Conservation (phyloP, 2,888 invertebrate genomes). For the Tineola bisselliella region DNA sequence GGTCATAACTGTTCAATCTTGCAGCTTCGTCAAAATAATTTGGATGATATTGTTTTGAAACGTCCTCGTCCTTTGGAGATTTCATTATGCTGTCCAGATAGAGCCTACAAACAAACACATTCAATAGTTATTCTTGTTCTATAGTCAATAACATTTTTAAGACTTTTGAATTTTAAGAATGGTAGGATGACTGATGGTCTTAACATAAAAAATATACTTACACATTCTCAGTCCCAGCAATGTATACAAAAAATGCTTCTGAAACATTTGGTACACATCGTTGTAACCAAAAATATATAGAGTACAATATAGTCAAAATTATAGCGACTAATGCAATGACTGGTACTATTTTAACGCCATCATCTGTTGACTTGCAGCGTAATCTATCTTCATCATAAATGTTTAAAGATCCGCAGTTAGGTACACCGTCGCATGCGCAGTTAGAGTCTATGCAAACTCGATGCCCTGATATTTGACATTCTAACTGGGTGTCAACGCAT, state of each 20-base stretch:
- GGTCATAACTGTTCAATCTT: background rate
- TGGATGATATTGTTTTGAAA: constrained; percentile 22
- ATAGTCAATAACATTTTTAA: background rate
- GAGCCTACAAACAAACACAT: constrained; percentile 33
- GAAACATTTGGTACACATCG: constrained; percentile 53
- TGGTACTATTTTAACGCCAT: constrained; percentile 42
- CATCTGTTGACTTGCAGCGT: constrained; percentile 31
- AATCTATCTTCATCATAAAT: constrained; percentile 54
- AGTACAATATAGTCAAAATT: constrained; percentile 39
- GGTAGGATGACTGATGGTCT: background rate
- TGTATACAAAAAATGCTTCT: constrained; percentile 53
- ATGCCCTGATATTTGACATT: constrained; percentile 47
- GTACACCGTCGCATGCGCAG: constrained; percentile 49
- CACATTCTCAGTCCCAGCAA: constrained; percentile 49
- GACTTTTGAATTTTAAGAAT: background rate
- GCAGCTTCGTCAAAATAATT: constrained; percentile 23
- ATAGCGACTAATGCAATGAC: constrained; percentile 42
- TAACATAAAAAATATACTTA: constrained; percentile 22
- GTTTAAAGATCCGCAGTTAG: constrained; percentile 52
- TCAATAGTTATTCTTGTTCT: background rate
- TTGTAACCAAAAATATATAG: constrained; percentile 49
- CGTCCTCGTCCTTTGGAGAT: constrained; percentile 36
- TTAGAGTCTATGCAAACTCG: constrained; percentile 47
- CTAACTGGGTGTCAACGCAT: constrained; percentile 32
- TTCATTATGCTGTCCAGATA: constrained; percentile 47